phyloP scores from a whole-genome alignment of 2,113 vertebrate species.

The Epinephelus fuscoguttatus region DNA sequence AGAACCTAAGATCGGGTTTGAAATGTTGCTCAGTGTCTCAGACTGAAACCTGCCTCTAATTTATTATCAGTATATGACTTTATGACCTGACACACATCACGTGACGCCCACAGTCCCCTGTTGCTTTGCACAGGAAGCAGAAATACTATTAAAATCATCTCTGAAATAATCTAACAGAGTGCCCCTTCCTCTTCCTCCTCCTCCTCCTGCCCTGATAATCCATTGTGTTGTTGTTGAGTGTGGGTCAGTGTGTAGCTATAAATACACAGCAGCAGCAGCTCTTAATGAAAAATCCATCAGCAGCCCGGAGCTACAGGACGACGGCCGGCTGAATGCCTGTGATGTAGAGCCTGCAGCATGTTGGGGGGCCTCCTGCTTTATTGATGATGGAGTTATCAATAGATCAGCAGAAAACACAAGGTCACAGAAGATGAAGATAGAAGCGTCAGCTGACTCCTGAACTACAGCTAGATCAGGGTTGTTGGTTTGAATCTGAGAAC shows the following conservation, averaged over 20 bases:
- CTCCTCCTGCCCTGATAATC: neutral
- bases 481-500: neutral
- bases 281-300: conserved; percentile 62
- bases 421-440: neutral
- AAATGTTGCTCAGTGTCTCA: too few relatives aligned
- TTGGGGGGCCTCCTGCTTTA: neutral
- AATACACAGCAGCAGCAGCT: conserved; percentile 35
- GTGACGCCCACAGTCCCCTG: neutral
- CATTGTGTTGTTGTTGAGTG: conserved; percentile 12
- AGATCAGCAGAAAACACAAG: neutral
- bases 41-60: neutral
- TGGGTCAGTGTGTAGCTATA: conserved; percentile 24
- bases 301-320: conserved; percentile 6
- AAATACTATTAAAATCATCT: neutral
- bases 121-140: neutral
- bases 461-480: neutral
- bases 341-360: neutral
- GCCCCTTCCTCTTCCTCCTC: neutral
- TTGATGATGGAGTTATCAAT: neutral
- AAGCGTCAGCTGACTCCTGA: neutral
- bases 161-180: neutral
- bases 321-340: neutral
- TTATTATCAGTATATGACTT: too few relatives aligned
- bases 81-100: neutral
- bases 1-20: too few relatives aligned